A percentile compares a stretch with the other conserved stretches of the same genome.
Conservation (phyloP, 2,888 invertebrate species). For the Calameuta pallipes region DNA sequence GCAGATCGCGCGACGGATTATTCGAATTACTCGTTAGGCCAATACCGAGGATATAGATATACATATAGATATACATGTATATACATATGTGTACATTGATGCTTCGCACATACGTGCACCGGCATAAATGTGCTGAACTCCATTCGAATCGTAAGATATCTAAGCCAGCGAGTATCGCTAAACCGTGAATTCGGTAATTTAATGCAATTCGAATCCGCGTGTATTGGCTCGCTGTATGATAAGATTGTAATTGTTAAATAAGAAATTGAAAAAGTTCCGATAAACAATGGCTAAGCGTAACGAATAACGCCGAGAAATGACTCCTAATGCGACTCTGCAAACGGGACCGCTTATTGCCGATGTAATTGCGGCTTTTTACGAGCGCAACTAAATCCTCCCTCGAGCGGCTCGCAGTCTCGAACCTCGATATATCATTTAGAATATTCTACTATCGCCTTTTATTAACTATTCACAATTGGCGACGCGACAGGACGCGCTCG, state of each 20-base stretch:
- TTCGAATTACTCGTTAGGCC: neutral
- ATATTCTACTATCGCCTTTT: conserved; percentile 23
- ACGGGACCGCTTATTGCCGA: conserved; percentile 35
- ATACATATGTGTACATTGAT: neutral
- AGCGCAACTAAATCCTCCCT: conserved; percentile 53
- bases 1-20: neutral
- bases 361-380: conserved; percentile 56
- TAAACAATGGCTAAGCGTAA: conserved; percentile 53
- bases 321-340: conserved; percentile 35
- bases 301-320: conserved; percentile 44
- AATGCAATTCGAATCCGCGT: conserved; percentile 4
- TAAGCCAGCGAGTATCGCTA: neutral
- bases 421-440: conserved; percentile 10
- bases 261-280: conserved; percentile 48
- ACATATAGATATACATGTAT: neutral
- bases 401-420: conserved; percentile 32
- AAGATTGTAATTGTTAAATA: conserved; percentile 47
- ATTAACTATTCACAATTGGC: conserved; percentile 46
- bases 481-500: conserved; percentile 13
- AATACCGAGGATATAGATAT: neutral
- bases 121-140: neutral
- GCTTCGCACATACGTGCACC: neutral
- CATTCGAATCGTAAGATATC: neutral
- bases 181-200: neutral
- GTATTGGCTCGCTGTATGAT: conserved; percentile 18